Conservation (phyloP, 2,888 invertebrate genomes). For the Rhopalosiphum nymphaeae region DNA sequence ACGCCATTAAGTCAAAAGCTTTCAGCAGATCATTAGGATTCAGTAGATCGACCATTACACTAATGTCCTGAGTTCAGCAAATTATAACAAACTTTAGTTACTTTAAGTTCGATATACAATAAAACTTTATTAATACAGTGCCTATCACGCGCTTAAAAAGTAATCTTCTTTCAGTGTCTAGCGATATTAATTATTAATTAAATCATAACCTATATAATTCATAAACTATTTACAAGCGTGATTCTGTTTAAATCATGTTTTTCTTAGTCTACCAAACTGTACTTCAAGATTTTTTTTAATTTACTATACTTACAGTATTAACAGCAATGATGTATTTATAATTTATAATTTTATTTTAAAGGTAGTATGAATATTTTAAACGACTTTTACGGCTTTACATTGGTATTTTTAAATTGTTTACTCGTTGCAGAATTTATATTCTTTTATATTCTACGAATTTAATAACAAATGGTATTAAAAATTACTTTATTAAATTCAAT, state of each 20-base stretch:
- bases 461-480: background rate
- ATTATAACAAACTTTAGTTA: slow-evolving; percentile 4
- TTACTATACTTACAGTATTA: background rate
- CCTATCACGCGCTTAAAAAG: background rate
- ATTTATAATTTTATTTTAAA: background rate
- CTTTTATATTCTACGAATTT: background rate
- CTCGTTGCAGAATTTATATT: background rate
- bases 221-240: background rate
- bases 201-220: background rate
- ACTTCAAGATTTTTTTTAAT: background rate
- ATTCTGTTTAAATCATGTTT: background rate
- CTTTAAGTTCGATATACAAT: background rate
- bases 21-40: slow-evolving; percentile 4
- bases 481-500: background rate
- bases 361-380: background rate
- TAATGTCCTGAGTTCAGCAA: background rate
- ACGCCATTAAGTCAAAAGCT: slow-evolving; percentile 1
- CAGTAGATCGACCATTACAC: slow-evolving; percentile 3
- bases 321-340: background rate
- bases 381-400: background rate
- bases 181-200: background rate
- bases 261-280: background rate
- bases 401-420: background rate
- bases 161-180: background rate
- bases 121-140: slow-evolving; percentile 3